phyloP scores from a whole-genome alignment of 2,888 invertebrate genomes.

The Clostera curtula region DNA sequence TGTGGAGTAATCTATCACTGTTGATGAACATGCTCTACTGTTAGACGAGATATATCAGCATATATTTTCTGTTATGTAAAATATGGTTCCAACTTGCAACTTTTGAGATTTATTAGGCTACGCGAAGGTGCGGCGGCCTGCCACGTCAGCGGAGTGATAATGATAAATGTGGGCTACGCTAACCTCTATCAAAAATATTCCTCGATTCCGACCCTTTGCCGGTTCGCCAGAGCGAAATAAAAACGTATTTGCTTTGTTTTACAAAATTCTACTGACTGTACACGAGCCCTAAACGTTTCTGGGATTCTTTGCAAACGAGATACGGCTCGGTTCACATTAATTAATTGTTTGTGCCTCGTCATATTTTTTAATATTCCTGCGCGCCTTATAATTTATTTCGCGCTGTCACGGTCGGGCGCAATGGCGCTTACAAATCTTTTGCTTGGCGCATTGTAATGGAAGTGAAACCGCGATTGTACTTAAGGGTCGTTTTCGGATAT shows the following conservation, averaged over 20 bases:
- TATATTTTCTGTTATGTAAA: slow-evolving; percentile 12
- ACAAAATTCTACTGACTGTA: slow-evolving; percentile 33
- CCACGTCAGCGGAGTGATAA: slow-evolving; percentile 55
- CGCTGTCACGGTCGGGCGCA: slow-evolving; percentile 22
- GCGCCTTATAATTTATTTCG: slow-evolving; percentile 36
- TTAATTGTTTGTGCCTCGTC: slow-evolving; percentile 46
- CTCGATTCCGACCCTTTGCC: slow-evolving; percentile 37
- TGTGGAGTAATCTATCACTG: slow-evolving; percentile 15
- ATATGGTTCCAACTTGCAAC: slow-evolving; percentile 31
- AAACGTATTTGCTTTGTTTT: slow-evolving; percentile 51
- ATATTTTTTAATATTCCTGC: slow-evolving; percentile 44
- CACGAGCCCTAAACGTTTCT: slow-evolving; percentile 28
- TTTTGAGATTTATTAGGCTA: slow-evolving; percentile 40
- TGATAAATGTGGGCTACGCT: slow-evolving; percentile 56
- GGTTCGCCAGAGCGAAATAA: slow-evolving; percentile 32
- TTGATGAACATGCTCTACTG: slow-evolving; percentile 10
- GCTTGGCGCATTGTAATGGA: slow-evolving; percentile 32
- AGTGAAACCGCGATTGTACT: slow-evolving; percentile 36
- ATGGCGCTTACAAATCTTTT: slow-evolving; percentile 24
- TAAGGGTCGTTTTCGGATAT: slow-evolving; percentile 53
- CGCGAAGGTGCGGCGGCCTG: slow-evolving; percentile 49
- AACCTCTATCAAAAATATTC: slow-evolving; percentile 56
- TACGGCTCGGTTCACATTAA: slow-evolving; percentile 32
- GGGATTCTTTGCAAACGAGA: slow-evolving; percentile 28
- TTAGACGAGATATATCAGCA: slow-evolving; percentile 4